These are phyloP conservation scores for Ceratosolen solmsi DNA, from an alignment of 1,140 invertebrate genomes.

Conservation along the genomic window DNA sequence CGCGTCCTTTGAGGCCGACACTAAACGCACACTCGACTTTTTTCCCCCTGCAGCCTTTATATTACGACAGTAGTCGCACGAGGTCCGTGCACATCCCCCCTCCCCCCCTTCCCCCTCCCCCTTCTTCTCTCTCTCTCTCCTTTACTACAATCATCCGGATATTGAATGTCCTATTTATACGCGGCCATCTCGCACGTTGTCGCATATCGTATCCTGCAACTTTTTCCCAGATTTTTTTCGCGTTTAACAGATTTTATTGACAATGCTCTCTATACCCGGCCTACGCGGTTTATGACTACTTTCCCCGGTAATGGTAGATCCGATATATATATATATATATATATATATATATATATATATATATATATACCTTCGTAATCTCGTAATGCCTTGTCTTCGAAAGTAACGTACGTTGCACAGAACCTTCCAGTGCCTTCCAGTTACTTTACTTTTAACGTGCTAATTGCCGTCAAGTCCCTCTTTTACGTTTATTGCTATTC, in stretches of 20 bases:
- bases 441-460: too few species aligned
- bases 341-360: too few species aligned
- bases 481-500: too few species aligned
- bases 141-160: conserved; percentile 26
- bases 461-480: too few species aligned
- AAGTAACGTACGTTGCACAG: too few species aligned
- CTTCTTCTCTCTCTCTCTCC: neutral
- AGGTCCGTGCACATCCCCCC: neutral
- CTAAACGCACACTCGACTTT: conserved; percentile 15
- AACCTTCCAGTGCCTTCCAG: too few species aligned
- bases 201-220: neutral
- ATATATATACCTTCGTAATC: too few species aligned
- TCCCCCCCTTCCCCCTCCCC: too few species aligned
- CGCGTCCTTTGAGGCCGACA: conserved; percentile 15
- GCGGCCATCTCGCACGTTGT: neutral
- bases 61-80: neutral
- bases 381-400: too few species aligned
- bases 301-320: neutral
- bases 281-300: neutral
- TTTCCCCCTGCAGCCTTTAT: neutral
- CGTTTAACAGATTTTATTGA: conserved; percentile 12
- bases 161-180: conserved; percentile 41
- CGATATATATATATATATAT: too few species aligned
- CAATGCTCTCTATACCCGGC: neutral
- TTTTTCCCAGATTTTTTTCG: conserved; percentile 13